Conservation (phyloP, 2,113 vertebrate species). For the Cheilinus undulatus region DNA sequence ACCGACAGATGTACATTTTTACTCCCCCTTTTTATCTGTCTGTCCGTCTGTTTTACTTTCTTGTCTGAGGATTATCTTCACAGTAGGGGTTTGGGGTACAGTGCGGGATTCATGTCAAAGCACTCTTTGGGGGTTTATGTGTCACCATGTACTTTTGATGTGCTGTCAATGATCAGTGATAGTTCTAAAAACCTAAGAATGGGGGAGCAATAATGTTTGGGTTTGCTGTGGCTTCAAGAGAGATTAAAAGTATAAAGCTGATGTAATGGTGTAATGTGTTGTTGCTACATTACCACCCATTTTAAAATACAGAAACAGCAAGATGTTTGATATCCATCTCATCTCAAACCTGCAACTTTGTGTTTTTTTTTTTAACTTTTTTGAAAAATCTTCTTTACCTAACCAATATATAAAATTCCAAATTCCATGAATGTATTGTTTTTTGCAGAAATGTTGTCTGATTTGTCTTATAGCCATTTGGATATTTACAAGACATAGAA, state of each 20-base stretch:
- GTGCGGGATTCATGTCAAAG: slow-evolving; percentile 28
- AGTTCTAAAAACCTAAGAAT: slow-evolving; percentile 15
- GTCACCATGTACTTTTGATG: slow-evolving; percentile 21
- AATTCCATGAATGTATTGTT: no score
- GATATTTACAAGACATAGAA: no score
- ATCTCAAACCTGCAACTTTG: no score
- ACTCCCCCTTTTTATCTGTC: not conserved
- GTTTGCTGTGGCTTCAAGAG: slow-evolving; percentile 3
- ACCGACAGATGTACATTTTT: not conserved
- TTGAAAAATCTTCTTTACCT: no score
- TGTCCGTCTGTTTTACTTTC: slow-evolving; percentile 22
- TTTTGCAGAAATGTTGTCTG: no score
- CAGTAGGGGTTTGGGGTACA: slow-evolving; percentile 39
- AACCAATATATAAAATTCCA: no score
- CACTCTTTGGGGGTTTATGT: slow-evolving; percentile 47
- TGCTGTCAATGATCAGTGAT: slow-evolving; percentile 10
- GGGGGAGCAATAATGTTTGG: not conserved
- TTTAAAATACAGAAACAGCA: no score
- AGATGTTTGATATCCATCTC: no score
- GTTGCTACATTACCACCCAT: no score
- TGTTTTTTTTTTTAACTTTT: no score
- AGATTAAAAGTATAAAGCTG: slow-evolving; percentile 2
- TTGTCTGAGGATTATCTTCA: slow-evolving; percentile 53
- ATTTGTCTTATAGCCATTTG: no score
- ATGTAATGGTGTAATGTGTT: not conserved